These are phyloP conservation scores for Aporrectodea caliginosa DNA, from an alignment of 1,140 invertebrate species.

Conservation along the genomic window DNA sequence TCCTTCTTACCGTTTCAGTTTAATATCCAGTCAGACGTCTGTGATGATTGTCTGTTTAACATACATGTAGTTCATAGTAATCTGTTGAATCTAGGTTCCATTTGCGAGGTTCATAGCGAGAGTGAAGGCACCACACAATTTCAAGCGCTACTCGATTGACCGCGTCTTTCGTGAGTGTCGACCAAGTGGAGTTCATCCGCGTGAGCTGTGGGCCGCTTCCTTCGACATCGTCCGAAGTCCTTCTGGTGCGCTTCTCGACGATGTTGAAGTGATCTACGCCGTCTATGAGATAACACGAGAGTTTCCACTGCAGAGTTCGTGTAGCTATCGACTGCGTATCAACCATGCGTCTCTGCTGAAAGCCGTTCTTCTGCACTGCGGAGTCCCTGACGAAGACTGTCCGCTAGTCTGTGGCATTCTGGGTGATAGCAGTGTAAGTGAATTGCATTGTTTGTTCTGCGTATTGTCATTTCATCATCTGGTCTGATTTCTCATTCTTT, in stretches of 20 bases:
- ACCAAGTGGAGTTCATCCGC: constrained; percentile 77
- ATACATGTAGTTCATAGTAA: too few relatives aligned
- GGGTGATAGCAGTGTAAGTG: constrained; percentile 60
- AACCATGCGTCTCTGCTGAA: constrained; percentile 78
- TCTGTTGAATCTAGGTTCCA: constrained; percentile 56
- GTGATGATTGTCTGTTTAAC: too few relatives aligned
- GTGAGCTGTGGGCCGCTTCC: constrained; percentile 82
- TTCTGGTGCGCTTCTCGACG: constrained; percentile 64
- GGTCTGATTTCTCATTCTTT: too few relatives aligned
- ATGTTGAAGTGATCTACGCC: constrained; percentile 76
- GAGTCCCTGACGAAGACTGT: constrained; percentile 71
- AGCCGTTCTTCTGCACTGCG: constrained; percentile 74
- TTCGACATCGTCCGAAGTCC: constrained; percentile 83
- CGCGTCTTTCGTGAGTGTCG: constrained; percentile 80
- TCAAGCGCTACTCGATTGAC: constrained; percentile 83
- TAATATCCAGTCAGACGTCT: too few relatives aligned
- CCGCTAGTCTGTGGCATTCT: constrained; percentile 64
- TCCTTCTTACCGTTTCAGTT: too few relatives aligned
- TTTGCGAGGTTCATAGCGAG: constrained; percentile 80
- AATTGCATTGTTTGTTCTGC: too few relatives aligned
- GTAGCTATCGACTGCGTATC: constrained; percentile 72
- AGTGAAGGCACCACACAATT: constrained; percentile 66
- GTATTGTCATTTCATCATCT: too few relatives aligned
- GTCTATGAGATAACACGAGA: constrained; percentile 72
- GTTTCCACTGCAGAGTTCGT: constrained; percentile 64